Evolutionary conservation across 2,888 invertebrate species (phyloP), one percentile per base, ranked within the genome.

Genomic region (Erannis defoliaria): DNA sequence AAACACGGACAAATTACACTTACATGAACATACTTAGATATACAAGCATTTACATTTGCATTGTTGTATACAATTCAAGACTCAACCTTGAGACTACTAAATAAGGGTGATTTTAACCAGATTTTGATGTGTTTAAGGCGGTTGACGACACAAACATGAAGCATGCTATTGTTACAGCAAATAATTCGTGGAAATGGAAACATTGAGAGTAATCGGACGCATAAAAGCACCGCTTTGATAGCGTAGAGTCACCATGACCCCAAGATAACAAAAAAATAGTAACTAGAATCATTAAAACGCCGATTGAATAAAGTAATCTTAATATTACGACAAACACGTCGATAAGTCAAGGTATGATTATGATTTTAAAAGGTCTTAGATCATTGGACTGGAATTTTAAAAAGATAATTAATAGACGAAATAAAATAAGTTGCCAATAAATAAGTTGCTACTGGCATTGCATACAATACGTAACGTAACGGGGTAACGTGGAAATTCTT

Each of bases 141-240:
- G 80, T 79, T 76, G 78, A 77, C 75, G 78, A 75, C 75, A 81
- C 82, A 85, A 83, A 86, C 78, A 81, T 80, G 76, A 83, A 88
- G 77, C 78, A 81, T 84, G 84, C 81, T 90, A 89, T 92, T 91
- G 90, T 90, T 90, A 89, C 83, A 89, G 89, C 87, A 91, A 92
- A 92, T 92, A 90, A 83, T 91, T 88, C 91, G 80, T 76, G 81
- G 92, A 91, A 91, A 83, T 76, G 80, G 90, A 89, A 89, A 84
- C 83, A 78, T 84, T 76, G 74, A 78, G 79, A 85, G 89, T 89
- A 92, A 91, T 91, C 90, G 86, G 80, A 76, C 78, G 66, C 76
- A 78, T 85, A 84, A 85, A 88, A 83, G 78, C 73, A 75, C 83
- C 85, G 86, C 78, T 54, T 71, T 77, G 77, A 84, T 85, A 82